Evolutionary conservation across 2,797 vertebrate species (phyloP).

Genomic region (Gadopsis marmoratus): DNA sequence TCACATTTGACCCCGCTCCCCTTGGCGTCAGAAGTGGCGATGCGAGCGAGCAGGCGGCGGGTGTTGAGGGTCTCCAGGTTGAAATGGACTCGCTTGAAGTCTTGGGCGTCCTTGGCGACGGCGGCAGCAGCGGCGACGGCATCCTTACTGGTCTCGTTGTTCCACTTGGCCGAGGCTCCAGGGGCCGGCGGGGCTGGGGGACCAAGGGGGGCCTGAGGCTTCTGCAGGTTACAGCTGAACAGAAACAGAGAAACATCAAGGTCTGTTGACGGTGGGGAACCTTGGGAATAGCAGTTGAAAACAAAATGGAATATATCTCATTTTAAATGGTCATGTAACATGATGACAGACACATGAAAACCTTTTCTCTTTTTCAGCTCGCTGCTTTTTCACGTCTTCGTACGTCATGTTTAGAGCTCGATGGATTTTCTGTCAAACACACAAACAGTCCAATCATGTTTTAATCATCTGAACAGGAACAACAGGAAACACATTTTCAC

Average conservation of each 20-base stretch:
- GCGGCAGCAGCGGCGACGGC: neutral
- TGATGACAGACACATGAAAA: constrained; percentile 38
- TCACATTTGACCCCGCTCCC: neutral
- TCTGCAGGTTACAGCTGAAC: constrained; percentile 76
- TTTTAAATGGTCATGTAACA: too few species aligned
- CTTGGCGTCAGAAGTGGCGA: constrained; percentile 10
- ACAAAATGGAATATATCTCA: too few species aligned
- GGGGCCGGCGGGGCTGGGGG: constrained; percentile 38
- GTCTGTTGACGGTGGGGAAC: too few species aligned
- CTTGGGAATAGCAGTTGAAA: neutral
- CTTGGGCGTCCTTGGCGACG: constrained; percentile 63
- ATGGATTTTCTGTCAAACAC: constrained; percentile 90
- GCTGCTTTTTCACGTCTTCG: constrained; percentile 82
- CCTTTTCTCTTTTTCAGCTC: constrained; percentile 84
- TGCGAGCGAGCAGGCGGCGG: constrained; percentile 75
- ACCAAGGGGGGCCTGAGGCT: constrained; percentile 30
- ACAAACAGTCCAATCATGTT: neutral
- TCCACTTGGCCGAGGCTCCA: constrained; percentile 79
- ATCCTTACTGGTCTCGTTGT: constrained; percentile 67
- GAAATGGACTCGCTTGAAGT: constrained; percentile 86
- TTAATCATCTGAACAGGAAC: neutral
- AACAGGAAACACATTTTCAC: neutral
- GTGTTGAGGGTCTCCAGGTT: constrained; percentile 86
- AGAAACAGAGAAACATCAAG: neutral
- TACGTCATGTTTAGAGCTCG: constrained; percentile 89